phyloP scores from a whole-genome alignment of 53 echinoderm and acorn worm genomes.

The Henricia sp. region DNA sequence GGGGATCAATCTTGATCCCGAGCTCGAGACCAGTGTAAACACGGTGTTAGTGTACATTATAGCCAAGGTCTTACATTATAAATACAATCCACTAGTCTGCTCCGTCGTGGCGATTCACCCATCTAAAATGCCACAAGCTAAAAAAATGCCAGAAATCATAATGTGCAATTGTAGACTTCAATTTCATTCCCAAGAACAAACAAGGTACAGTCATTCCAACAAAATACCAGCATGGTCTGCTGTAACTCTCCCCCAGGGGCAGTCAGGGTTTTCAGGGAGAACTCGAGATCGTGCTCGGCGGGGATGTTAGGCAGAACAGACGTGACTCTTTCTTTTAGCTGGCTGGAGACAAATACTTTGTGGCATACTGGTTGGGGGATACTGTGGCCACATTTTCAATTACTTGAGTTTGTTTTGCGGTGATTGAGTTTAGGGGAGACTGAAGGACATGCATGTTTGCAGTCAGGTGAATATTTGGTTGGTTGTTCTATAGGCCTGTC shows the following conservation, averaged over 20 bases:
- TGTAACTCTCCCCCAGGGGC: conserved; percentile 6
- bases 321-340: background rate
- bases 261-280: background rate
- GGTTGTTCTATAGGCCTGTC: too few species aligned
- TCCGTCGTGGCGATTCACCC: too few species aligned
- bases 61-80: too few species aligned
- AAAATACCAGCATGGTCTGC: conserved; percentile 36
- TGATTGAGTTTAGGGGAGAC: conserved; percentile 39
- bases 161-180: conserved; percentile 3
- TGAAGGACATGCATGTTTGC: background rate
- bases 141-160: conserved; percentile 26
- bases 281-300: conserved; percentile 3
- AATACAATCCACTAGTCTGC: too few species aligned
- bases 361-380: conserved; percentile 2
- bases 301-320: background rate
- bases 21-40: too few species aligned
- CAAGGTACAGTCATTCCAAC: background rate
- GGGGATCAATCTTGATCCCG: too few species aligned
- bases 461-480: background rate
- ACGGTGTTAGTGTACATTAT: too few species aligned
- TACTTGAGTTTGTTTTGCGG: conserved; percentile 44
- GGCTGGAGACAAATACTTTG: background rate
- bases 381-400: conserved; percentile 54
- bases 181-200: conserved; percentile 24
- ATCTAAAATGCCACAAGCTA: conserved; percentile 46